Conservation (phyloP, 2,888 invertebrate genomes). For the Nycteola revayana region DNA sequence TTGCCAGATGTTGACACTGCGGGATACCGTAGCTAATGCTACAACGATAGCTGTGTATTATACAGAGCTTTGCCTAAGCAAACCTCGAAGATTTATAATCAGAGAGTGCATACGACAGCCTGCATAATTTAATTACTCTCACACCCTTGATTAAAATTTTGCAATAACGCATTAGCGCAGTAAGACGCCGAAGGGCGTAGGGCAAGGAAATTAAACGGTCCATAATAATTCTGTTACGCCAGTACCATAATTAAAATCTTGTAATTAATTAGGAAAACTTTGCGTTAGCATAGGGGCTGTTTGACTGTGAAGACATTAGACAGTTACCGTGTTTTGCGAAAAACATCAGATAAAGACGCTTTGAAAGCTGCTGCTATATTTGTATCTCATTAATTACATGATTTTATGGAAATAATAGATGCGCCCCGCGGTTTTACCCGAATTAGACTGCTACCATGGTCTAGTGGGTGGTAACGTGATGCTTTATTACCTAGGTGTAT, state of each 20-base stretch:
- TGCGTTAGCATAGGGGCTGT: slow-evolving; percentile 46
- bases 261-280: slow-evolving; percentile 77
- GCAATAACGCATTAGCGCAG: slow-evolving; percentile 72
- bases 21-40: slow-evolving; percentile 18
- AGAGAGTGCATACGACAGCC: slow-evolving; percentile 76
- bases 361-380: slow-evolving; percentile 10
- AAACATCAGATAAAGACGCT: slow-evolving; percentile 33
- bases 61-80: slow-evolving; percentile 49
- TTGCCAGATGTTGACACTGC: slow-evolving; percentile 41
- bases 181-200: slow-evolving; percentile 68
- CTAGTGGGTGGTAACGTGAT: no score
- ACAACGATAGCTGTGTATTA: slow-evolving; percentile 24
- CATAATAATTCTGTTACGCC: slow-evolving; percentile 76
- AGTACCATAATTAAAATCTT: slow-evolving; percentile 77
- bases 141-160: slow-evolving; percentile 81
- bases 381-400: background rate
- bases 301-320: slow-evolving; percentile 47
- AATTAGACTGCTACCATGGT: no score
- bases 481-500: no score
- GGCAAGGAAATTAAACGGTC: slow-evolving; percentile 76
- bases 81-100: slow-evolving; percentile 69
- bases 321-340: slow-evolving; percentile 31
- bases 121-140: slow-evolving; percentile 80
- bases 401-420: no score
- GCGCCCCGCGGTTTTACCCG: no score